Evolutionary conservation across 1,140 invertebrate species (phyloP).

Genomic region (Helicorthomorpha holstii): DNA sequence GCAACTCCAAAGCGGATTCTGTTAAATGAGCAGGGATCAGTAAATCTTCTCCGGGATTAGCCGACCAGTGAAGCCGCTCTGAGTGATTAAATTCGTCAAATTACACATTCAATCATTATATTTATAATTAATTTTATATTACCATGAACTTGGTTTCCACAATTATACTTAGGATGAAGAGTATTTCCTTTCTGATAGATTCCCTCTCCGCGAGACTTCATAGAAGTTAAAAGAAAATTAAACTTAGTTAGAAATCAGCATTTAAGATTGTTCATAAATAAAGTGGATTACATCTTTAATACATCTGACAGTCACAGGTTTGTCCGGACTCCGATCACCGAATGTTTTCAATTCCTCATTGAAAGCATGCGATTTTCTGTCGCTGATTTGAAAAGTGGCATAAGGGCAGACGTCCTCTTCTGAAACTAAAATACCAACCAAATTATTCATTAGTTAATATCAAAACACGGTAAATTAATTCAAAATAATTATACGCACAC

Average conservation of each 20-base stretch:
- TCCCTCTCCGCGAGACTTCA: neutral
- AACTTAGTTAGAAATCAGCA: neutral
- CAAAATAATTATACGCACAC: too few relatives aligned
- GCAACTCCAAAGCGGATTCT: neutral
- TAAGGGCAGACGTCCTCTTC: neutral
- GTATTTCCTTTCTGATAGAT: neutral
- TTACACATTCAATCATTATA: neutral
- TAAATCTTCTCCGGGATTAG: neutral
- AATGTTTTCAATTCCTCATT: neutral
- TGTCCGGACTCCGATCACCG: neutral
- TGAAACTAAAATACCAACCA: neutral
- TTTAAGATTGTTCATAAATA: neutral
- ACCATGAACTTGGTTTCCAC: neutral
- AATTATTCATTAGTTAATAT: neutral
- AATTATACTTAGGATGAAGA: neutral
- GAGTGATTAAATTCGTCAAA: neutral
- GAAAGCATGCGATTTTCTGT: neutral
- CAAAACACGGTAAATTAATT: too few relatives aligned
- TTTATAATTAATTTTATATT: neutral
- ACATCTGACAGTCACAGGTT: neutral
- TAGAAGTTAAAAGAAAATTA: neutral
- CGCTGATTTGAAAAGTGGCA: neutral
- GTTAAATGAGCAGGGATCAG: neutral
- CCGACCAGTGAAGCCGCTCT: neutral
- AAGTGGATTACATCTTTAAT: neutral